Conservation (phyloP, 2,797 vertebrate genomes). For the Dermochelys coriacea region DNA sequence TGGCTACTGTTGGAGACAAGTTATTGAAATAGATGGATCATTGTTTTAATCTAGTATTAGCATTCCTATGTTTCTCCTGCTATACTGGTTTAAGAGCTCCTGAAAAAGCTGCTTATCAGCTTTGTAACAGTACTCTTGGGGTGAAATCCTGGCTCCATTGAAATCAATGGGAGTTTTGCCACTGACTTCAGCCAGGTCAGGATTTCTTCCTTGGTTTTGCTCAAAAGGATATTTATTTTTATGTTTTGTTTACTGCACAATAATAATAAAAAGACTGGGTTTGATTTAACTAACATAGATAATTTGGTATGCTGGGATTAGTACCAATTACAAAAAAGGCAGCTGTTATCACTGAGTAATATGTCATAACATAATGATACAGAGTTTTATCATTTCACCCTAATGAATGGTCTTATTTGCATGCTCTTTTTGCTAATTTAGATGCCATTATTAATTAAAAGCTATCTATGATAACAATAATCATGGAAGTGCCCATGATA, state of each 20-base stretch:
- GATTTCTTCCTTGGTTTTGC: constrained; percentile 4
- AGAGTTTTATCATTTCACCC: neutral
- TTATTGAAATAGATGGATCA: neutral
- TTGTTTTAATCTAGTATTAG: neutral
- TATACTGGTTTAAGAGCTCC: neutral
- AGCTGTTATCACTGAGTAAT: neutral
- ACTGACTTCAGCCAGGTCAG: neutral
- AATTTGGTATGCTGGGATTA: neutral
- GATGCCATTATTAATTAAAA: neutral
- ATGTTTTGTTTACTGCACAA: neutral
- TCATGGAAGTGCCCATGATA: neutral
- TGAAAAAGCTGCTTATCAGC: neutral
- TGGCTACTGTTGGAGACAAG: neutral
- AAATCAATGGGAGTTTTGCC: neutral
- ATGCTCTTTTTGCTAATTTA: neutral
- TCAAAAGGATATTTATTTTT: neutral
- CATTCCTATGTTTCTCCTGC: neutral
- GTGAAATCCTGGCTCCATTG: neutral
- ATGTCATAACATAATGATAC: neutral
- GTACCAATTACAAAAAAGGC: neutral
- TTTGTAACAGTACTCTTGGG: neutral
- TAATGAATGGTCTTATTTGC: neutral
- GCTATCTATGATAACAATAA: neutral
- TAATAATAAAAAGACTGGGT: constrained; percentile 6
- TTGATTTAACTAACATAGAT: neutral